phyloP scores from a whole-genome alignment of 2,888 invertebrate species.

The Helicoverpa assulta region DNA sequence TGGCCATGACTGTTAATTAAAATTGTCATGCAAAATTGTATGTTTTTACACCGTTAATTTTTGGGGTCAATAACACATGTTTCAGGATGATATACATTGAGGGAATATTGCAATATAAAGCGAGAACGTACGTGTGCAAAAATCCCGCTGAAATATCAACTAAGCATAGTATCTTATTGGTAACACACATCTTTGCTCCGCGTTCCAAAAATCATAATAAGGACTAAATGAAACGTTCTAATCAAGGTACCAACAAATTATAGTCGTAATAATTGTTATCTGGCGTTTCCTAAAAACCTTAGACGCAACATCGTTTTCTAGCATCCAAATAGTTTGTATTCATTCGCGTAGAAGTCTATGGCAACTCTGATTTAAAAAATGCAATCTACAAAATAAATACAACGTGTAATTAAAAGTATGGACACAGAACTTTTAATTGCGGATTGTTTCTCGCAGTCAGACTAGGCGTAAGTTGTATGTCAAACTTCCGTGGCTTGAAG shows the following conservation, averaged over 20 bases:
- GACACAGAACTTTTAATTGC: constrained; percentile 31
- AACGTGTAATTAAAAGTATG: neutral
- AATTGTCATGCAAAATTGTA: constrained; percentile 38
- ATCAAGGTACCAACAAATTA: no score
- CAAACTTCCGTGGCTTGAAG: constrained; percentile 35
- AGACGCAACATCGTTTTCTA: no score
- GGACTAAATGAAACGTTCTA: no score
- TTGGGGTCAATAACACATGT: neutral
- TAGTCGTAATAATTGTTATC: no score
- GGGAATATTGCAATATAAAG: no score
- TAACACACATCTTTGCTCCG: no score
- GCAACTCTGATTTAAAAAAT: neutral
- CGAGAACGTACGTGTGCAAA: no score
- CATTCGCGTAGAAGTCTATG: neutral
- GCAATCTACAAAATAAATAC: constrained; percentile 3
- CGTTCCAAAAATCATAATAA: no score
- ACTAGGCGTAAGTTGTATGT: constrained; percentile 26
- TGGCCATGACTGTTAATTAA: constrained; percentile 35
- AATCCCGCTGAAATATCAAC: no score
- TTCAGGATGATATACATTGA: neutral
- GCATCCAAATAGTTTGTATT: no score
- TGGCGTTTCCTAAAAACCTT: no score
- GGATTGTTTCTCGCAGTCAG: constrained; percentile 6
- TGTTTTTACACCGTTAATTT: neutral
- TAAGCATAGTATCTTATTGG: no score